Evolutionary conservation across 1,140 invertebrate species (phyloP), one percentile per base, ranked within the genome.

Genomic region (Spodoptera litura): DNA sequence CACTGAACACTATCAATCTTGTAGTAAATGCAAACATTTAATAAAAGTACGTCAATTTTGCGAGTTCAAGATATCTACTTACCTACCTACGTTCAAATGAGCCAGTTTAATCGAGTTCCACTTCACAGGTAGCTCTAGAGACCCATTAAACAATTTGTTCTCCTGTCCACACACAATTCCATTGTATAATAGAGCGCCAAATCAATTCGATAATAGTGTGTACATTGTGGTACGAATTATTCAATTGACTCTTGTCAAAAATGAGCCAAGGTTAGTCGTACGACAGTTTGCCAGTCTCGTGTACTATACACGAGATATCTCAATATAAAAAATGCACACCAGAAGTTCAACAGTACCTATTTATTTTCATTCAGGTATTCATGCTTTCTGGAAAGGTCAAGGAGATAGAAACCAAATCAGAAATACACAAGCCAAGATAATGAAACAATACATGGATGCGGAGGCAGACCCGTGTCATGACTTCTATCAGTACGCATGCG

Each of bases 401-500:
- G 88, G 89, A 56, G 89, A 93, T 35, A 90, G 85, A 51, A 90
- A 95, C 12, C 95, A 92, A 27, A 96, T 96, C 35, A 91, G 95
- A 73, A 85, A 71, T 20, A 94, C 95, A n/a, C 95, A 96, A 87
- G 93, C 95, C 9, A 95, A 95, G 80, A 96, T 97, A 79, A 97
- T 98, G 97, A 94, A 95, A 80, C 95, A 96, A 77, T 97, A 97
- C 83, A 98, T 99, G 97, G 97, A 99, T 85, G 90, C 86, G 0
- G 94, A 89, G 15, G 96, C 96, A 0, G 96, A 99, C 93, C 98
- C 98, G 0, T 99, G 98, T 89, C 94, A 97, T 3, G 98, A 99
- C 90, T 99, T 99, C 90, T 99, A 98, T 91, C 96, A 97, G 86
- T 99, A 97, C 87, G 97, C 98, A 0, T 99, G 98, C 89, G 98